Evolutionary conservation across 2,113 vertebrate species (phyloP).

Genomic region (Corythoichthys intestinalis): DNA sequence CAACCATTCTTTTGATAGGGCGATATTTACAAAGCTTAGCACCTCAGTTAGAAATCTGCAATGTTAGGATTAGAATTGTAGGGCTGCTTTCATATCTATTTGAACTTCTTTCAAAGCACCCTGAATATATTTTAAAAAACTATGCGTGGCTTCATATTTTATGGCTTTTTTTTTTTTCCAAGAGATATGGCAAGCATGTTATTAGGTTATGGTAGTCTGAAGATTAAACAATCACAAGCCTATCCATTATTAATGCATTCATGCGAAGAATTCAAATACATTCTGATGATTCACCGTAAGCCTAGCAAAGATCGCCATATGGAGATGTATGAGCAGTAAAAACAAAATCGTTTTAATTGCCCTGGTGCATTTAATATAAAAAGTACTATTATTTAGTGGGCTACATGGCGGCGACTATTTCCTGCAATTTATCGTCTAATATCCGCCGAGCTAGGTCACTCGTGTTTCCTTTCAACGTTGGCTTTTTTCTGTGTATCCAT

Average conservation of each 20-base stretch:
- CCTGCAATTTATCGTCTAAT: conserved; percentile 35
- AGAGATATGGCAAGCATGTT: background rate
- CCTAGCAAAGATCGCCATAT: background rate
- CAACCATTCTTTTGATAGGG: background rate
- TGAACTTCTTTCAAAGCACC: background rate
- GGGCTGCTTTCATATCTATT: background rate
- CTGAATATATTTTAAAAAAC: background rate
- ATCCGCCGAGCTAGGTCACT: conserved; percentile 39
- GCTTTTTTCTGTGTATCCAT: background rate
- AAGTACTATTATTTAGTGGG: background rate
- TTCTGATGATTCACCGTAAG: background rate
- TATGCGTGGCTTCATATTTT: background rate
- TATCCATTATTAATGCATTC: background rate
- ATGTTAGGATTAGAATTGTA: background rate
- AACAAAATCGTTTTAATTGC: background rate
- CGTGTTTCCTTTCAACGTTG: conserved; percentile 3
- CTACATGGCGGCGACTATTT: conserved; percentile 28
- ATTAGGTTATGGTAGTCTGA: background rate
- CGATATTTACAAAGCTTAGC: background rate
- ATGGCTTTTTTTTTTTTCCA: background rate
- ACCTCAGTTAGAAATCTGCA: background rate
- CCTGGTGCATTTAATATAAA: background rate
- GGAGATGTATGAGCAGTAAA: background rate
- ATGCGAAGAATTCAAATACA: too few species aligned
- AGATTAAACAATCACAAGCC: background rate